phyloP scores from a whole-genome alignment of 2,888 invertebrate species.

The Xylophagus ater region DNA sequence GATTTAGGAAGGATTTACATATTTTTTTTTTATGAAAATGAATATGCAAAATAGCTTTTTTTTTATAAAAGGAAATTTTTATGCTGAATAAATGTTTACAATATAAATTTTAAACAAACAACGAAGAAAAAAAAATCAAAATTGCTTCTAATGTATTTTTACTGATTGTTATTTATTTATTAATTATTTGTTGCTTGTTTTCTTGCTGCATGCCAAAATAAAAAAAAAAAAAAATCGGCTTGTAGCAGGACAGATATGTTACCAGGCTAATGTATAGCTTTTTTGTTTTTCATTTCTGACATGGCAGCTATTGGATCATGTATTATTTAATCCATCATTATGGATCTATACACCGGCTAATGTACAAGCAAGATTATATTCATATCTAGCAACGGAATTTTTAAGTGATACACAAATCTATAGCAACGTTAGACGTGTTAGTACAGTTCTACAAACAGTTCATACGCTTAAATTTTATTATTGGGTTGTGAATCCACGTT shows the following conservation, averaged over 20 bases:
- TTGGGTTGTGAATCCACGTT: constrained; percentile 93
- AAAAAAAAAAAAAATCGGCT: constrained; percentile 29
- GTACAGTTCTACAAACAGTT: constrained; percentile 94
- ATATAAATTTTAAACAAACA: constrained; percentile 8
- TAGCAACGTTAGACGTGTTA: constrained; percentile 90
- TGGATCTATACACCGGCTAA: constrained; percentile 98
- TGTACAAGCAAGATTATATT: constrained; percentile 90
- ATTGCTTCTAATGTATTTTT: constrained; percentile 9
- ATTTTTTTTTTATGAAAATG: no score
- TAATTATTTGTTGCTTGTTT: constrained; percentile 12
- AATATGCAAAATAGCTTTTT: no score
- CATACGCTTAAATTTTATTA: constrained; percentile 99
- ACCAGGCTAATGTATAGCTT: constrained; percentile 60
- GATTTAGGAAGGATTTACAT: no score
- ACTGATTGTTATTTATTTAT: no score
- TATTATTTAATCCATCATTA: constrained; percentile 96
- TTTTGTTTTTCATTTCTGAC: constrained; percentile 84
- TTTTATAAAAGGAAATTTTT: constrained; percentile 6
- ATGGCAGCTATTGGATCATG: constrained; percentile 96
- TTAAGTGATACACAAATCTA: constrained; percentile 95
- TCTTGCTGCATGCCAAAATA: constrained; percentile 28
- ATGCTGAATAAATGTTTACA: constrained; percentile 9
- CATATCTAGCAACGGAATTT: constrained; percentile 98
- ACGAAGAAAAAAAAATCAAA: constrained; percentile 1
- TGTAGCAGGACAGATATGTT: constrained; percentile 45